Base-by-base conservation (phyloP, 2,888 invertebrate species). In the Cremastinae sp. region DNA sequence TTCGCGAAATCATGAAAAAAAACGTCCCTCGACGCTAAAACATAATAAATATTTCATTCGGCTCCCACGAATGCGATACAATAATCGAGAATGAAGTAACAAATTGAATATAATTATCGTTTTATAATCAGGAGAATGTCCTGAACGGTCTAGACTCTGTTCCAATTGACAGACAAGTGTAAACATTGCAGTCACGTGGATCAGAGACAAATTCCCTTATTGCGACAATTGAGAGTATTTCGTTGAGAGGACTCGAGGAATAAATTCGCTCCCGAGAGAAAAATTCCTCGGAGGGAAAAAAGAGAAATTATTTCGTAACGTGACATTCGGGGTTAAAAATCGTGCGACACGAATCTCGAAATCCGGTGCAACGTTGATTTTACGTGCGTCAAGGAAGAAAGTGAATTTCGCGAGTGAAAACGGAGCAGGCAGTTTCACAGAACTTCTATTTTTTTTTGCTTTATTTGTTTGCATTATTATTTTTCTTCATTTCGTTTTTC, bases 331-430 rank as follows among this genome's bases (percentile, higher is more conserved):
- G 39, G 16, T 10, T 37, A 18, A 39, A 56, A 56, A 12, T 56
- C 16, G 18, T 18, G 5, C 43, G 20, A 12, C 35, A 22, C 28
- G 10, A 18, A 61, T 47, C 49, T 37, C 9, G 9, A 37, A 37
- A 16, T 35, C 1, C 35, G 28, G 28, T 41, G 47, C 37, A 20
- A 22, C n/a, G 5, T 12, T 51, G 28, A 5, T n/a, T 39, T 41
- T 20, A 39, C 14, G 45, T 2, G n/a, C 14, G 12, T 45, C 14
- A n/a, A 14, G 18, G 43, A 65, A 55, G 53, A 65, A 53, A 55
- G 53, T 53, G 53, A 43, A 53, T 28, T 65, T 41, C 14, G 53
- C 16, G 43, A 43, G 65, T 65, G 65, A 65, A 53, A 22, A 43
- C 28, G 16, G 5, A 28, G 7, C 51, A 16, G 10, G 20, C 53